Conservation (phyloP, 2,888 invertebrate genomes). For the Sussaba pulchella region DNA sequence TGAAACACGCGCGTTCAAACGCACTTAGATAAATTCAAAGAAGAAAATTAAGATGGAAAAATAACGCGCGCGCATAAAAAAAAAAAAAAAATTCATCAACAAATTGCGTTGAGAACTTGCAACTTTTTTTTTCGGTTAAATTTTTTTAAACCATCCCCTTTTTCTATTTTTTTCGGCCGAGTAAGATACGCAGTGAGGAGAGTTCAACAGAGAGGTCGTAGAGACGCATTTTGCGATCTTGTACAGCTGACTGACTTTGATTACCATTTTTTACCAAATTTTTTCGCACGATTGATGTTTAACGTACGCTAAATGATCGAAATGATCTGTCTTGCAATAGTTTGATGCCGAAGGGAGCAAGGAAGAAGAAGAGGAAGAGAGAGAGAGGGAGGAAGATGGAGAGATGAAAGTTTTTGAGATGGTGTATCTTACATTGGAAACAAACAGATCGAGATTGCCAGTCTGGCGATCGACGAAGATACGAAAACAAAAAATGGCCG, state of each 20-base stretch:
- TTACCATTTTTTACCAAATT: constrained; percentile 46
- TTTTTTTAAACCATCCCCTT: constrained; percentile 11
- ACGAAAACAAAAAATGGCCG: constrained; percentile 3
- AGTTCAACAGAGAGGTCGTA: constrained; percentile 8
- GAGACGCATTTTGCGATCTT: constrained; percentile 40
- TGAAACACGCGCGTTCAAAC: background rate
- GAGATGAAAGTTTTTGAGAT: constrained; percentile 37
- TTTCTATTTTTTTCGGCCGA: constrained; percentile 30
- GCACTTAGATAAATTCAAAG: too few relatives aligned
- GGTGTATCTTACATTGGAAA: background rate
- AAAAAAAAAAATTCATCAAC: constrained; percentile 2
- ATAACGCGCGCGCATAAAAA: constrained; percentile 8
- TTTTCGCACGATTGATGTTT: constrained; percentile 1
- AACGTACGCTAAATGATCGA: constrained; percentile 25
- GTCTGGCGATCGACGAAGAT: constrained; percentile 5
- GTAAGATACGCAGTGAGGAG: constrained; percentile 4
- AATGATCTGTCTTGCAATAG: constrained; percentile 36
- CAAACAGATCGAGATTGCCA: background rate
- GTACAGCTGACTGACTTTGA: constrained; percentile 60
- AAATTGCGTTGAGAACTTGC: background rate
- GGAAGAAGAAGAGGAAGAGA: background rate
- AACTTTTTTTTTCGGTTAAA: constrained; percentile 25
- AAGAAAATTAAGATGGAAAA: too few relatives aligned
- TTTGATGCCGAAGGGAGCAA: background rate
- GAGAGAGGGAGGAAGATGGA: background rate